Evolutionary conservation across 1,140 invertebrate genomes (phyloP).

Genomic region (Akabosia matsudoensis): DNA sequence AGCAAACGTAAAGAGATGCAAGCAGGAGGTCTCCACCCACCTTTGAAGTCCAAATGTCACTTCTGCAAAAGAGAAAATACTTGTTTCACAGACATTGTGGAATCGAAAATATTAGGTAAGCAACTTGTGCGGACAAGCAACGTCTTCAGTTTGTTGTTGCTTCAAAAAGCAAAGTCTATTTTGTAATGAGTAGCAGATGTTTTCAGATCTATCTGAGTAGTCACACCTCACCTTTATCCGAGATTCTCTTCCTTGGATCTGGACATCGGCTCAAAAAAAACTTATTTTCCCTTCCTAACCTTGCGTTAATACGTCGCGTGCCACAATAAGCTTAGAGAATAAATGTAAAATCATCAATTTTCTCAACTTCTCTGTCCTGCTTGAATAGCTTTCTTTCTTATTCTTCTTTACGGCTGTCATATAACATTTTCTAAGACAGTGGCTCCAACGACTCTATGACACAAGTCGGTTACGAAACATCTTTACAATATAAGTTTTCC

Average conservation of each 20-base stretch:
- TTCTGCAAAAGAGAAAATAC: not conserved
- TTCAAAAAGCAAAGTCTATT: not conserved
- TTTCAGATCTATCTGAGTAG: conserved; percentile 7
- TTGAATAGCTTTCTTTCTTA: not conserved
- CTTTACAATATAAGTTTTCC: too few species aligned
- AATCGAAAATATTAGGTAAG: not conserved
- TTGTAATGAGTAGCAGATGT: conserved; percentile 21
- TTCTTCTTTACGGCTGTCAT: too few species aligned
- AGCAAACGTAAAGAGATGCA: too few species aligned
- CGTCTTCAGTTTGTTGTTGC: not conserved
- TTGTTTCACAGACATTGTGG: not conserved
- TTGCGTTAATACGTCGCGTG: conserved; percentile 1
- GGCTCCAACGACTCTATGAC: too few species aligned
- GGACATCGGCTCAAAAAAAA: not conserved
- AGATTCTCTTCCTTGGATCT: not conserved
- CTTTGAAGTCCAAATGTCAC: not conserved
- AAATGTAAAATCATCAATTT: not conserved
- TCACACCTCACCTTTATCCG: not conserved
- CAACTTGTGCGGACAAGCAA: not conserved
- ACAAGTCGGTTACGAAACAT: too few species aligned
- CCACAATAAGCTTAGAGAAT: not conserved
- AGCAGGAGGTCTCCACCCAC: conserved; percentile 7
- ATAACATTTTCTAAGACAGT: too few species aligned
- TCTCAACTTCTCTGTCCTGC: conserved; percentile 3
- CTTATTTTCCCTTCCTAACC: not conserved